These are phyloP conservation scores for Trematomus bernacchii DNA, from an alignment of 2,797 vertebrate genomes.

Conservation along the genomic window DNA sequence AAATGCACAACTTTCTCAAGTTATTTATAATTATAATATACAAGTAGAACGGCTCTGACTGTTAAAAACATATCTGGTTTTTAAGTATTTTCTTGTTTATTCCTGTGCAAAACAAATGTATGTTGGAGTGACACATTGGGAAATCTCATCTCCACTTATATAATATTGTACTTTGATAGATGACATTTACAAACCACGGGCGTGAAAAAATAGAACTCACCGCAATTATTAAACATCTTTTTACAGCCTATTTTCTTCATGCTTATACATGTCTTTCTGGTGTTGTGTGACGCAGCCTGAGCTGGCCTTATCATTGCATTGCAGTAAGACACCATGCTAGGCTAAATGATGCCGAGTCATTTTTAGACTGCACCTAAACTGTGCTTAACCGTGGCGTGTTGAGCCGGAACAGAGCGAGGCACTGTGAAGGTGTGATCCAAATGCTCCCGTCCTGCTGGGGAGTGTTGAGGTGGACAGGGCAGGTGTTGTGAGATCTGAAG, in stretches of 20 bases:
- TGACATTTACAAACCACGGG: too few species aligned
- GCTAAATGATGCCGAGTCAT: constrained; percentile 39
- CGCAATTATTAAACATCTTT: too few species aligned
- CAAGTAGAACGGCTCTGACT: constrained; percentile 16
- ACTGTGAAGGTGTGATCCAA: constrained; percentile 47
- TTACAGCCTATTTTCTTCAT: neutral
- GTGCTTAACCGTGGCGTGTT: constrained; percentile 35
- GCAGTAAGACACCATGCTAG: constrained; percentile 25
- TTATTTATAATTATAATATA: constrained; percentile 58
- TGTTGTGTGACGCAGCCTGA: constrained; percentile 4
- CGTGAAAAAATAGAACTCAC: too few species aligned
- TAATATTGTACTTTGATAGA: too few species aligned
- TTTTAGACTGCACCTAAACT: constrained; percentile 41
- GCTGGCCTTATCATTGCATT: constrained; percentile 22
- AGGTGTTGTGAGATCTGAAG: constrained; percentile 55
- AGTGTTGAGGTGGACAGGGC: constrained; percentile 35
- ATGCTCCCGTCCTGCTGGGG: constrained; percentile 48
- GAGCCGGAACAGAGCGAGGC: constrained; percentile 41
- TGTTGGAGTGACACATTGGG: neutral
- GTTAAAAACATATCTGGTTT: neutral
- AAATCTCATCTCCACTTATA: too few species aligned
- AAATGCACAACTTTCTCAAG: constrained; percentile 46
- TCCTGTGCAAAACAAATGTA: neutral
- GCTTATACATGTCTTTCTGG: neutral
- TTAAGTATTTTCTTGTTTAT: too few species aligned